phyloP scores from a whole-genome alignment of 2,113 vertebrate genomes.

The Athene noctua region DNA sequence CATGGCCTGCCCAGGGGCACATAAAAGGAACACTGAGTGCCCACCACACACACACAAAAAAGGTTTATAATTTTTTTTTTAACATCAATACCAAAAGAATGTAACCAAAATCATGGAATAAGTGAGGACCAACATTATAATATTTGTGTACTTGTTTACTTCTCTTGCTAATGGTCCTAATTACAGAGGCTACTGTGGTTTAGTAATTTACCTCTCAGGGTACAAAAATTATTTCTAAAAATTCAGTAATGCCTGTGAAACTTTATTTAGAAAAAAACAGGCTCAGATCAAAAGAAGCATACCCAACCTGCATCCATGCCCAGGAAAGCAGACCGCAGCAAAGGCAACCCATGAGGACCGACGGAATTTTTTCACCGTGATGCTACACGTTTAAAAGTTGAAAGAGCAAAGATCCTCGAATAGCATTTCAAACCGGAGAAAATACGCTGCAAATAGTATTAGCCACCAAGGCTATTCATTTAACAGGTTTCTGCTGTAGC shows the following conservation, averaged over 20 bases:
- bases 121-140: neutral
- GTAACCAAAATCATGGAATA: neutral
- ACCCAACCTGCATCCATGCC: neutral
- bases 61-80: neutral
- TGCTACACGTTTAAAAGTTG: neutral
- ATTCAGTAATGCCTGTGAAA: neutral
- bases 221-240: neutral
- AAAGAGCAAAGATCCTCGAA: neutral
- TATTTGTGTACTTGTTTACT: neutral
- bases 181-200: neutral
- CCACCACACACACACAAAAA: neutral
- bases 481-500: neutral
- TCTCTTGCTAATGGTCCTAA: neutral
- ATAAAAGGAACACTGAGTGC: neutral
- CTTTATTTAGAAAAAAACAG: neutral
- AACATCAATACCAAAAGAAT: neutral
- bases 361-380: accelerated
- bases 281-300: neutral
- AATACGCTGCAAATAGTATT: neutral
- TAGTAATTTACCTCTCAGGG: neutral
- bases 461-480: neutral
- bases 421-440: neutral
- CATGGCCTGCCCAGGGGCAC: neutral
- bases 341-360: neutral
- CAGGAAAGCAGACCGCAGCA: neutral